Conservation (phyloP, 2,888 invertebrate species). For the Therioaphis trifolii region DNA sequence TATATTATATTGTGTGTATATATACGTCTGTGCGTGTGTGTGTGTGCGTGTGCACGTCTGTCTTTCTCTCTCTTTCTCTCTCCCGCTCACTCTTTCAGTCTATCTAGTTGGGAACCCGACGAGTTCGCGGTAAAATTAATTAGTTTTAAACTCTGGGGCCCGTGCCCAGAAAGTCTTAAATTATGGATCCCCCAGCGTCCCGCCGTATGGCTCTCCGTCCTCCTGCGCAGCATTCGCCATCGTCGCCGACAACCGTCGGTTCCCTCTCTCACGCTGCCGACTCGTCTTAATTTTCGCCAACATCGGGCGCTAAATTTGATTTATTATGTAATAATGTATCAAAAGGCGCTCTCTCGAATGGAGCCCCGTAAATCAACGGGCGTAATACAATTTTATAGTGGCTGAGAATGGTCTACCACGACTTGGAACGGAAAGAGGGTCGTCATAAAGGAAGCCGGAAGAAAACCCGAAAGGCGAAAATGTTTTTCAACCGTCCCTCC, state of each 20-base stretch:
- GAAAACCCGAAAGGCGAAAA: constrained; percentile 11
- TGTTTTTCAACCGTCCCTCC: neutral
- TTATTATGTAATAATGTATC: constrained; percentile 62
- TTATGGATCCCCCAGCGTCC: constrained; percentile 50
- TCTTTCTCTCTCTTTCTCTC: neutral
- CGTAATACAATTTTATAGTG: constrained; percentile 47
- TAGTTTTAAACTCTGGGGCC: constrained; percentile 61
- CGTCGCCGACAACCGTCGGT: constrained; percentile 25
- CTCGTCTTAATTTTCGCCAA: constrained; percentile 62
- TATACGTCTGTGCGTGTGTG: neutral
- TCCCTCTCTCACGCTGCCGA: constrained; percentile 30
- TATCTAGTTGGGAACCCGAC: constrained; percentile 58
- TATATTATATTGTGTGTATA: too few species aligned
- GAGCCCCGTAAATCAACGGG: constrained; percentile 60
- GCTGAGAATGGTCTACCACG: neutral
- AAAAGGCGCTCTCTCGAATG: constrained; percentile 54
- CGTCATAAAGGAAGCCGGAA: constrained; percentile 10
- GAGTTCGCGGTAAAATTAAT: constrained; percentile 62
- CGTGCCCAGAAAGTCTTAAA: constrained; percentile 62
- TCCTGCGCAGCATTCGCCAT: constrained; percentile 10
- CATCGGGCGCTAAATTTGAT: constrained; percentile 62
- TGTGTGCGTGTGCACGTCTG: neutral
- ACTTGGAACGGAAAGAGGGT: too few species aligned
- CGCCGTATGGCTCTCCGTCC: neutral
- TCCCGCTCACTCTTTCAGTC: neutral